Evolutionary conservation across 2,797 vertebrate genomes (phyloP), one percentile per base, ranked within the genome.

Genomic region (Etheostoma perlongum): DNA sequence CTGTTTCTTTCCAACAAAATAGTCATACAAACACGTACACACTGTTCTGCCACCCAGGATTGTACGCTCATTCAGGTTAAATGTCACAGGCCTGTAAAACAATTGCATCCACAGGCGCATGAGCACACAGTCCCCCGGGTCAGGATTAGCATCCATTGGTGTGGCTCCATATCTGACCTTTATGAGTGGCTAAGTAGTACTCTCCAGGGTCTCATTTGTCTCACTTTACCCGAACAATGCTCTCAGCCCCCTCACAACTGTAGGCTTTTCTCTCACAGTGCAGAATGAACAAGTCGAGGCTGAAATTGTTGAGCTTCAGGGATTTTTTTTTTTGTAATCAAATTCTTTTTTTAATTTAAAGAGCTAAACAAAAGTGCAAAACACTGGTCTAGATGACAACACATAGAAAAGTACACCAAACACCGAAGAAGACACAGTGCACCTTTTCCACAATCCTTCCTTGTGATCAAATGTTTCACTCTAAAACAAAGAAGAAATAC

Each of bases 141-240:
- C 89, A 78, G 89, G 92, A 93, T 94, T 93, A 92, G 86, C 92
- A 91, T 90, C 88, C 85, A 86, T 57, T 86, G 91, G 84, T 86
- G 90, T 87, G 86, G 79, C 80, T 89, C 84, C 89, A 92, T 92
- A 89, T 92, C 87, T 95, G 93, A 95, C 94, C 94, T 95, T 95
- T 94, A 90, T 86, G 91, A 90, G 87, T 67, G 62, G 83, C 86
- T 91, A 89, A 93, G 92, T 90, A 82, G 78, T 73, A 55, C 85
- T 90, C 91, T 91, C 93, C 70, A 72, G 91, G 91, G 94, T 84
- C 91, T 92, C 92, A 88, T 91, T 93, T 92, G 90, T 88, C 84
- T 91, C 90, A 87, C 86, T 85, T 91, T 83, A 85, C 54, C 85
- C 36, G 46, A 83, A 90, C 84, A 86, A 73, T 85, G 67, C 83